Evolutionary conservation across 2,113 vertebrate species (phyloP).

Genomic region (Atractosteus spatula): DNA sequence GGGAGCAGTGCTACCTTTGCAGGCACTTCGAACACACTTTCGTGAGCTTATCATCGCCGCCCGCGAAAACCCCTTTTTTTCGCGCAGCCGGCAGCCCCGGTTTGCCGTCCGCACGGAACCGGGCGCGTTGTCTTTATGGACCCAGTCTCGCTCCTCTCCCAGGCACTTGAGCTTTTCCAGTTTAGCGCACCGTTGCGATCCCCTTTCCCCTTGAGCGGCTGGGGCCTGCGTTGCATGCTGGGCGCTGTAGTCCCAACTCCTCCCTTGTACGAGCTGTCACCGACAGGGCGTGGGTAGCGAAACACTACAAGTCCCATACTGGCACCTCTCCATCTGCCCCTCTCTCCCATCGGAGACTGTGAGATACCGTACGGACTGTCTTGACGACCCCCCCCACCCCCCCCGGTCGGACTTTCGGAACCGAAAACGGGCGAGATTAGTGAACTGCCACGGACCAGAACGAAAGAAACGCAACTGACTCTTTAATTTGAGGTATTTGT

Average conservation of each 20-base stretch:
- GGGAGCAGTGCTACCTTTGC: conserved; percentile 38
- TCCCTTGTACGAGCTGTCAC: conserved; percentile 51
- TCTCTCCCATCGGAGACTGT: conserved; percentile 64
- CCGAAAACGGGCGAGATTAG: conserved; percentile 70
- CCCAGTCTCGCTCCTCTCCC: conserved; percentile 54
- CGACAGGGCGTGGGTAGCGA: conserved; percentile 64
- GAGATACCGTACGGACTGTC: conserved; percentile 74
- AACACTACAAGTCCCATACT: conserved; percentile 74
- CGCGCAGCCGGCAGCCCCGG: too few relatives aligned
- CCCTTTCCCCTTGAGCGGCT: conserved; percentile 75
- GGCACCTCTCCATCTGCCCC: conserved; percentile 52
- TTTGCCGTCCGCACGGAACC: neutral
- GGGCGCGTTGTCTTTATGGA: conserved; percentile 12
- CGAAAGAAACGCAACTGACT: conserved; percentile 53
- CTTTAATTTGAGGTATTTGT: conserved; percentile 50
- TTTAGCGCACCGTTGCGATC: conserved; percentile 76
- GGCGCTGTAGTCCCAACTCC: conserved; percentile 68
- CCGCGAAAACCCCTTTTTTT: neutral
- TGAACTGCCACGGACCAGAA: conserved; percentile 56
- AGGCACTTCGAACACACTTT: conserved; percentile 28
- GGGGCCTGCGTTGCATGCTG: conserved; percentile 65
- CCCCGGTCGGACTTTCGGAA: conserved; percentile 63
- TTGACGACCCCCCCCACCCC: conserved; percentile 58
- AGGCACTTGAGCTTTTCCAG: conserved; percentile 60
- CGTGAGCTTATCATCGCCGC: conserved; percentile 23